phyloP scores from a whole-genome alignment of 2,797 vertebrate genomes.

The Ataeniobius toweri region DNA sequence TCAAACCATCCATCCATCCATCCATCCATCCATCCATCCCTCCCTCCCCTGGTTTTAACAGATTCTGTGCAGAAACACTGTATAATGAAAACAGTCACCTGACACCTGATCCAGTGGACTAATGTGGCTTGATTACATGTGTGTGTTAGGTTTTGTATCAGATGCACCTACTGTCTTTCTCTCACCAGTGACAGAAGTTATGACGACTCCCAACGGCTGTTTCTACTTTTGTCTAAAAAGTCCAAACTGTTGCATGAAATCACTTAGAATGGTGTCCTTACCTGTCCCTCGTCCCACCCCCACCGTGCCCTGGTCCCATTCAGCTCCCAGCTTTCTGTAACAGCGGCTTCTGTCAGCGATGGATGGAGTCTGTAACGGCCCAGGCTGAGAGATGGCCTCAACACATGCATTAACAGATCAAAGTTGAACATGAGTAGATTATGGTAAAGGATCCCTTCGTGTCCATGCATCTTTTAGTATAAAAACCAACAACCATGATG shows the following conservation, averaged over 20 bases:
- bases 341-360: conserved; percentile 50
- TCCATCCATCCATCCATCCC: too few relatives aligned
- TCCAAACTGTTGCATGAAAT: conserved; percentile 82
- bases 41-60: neutral
- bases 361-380: conserved; percentile 57
- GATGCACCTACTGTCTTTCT: too few relatives aligned
- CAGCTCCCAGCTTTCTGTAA: conserved; percentile 39
- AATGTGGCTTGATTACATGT: too few relatives aligned
- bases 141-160: too few relatives aligned
- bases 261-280: conserved; percentile 36
- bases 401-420: conserved; percentile 55
- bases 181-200: too few relatives aligned
- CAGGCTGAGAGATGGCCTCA: conserved; percentile 25
- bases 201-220: too few relatives aligned
- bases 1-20: neutral
- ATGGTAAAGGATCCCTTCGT: conserved; percentile 46
- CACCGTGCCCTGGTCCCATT: neutral
- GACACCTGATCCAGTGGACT: too few relatives aligned
- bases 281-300: conserved; percentile 20
- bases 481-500: conserved; percentile 33
- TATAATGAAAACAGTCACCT: neutral
- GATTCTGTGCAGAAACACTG: neutral
- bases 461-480: conserved; percentile 53
- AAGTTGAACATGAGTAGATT: conserved; percentile 64
- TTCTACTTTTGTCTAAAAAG: conserved; percentile 83